Conservation (phyloP, 2,797 vertebrate species). For the Enteromius fasciolatus region DNA sequence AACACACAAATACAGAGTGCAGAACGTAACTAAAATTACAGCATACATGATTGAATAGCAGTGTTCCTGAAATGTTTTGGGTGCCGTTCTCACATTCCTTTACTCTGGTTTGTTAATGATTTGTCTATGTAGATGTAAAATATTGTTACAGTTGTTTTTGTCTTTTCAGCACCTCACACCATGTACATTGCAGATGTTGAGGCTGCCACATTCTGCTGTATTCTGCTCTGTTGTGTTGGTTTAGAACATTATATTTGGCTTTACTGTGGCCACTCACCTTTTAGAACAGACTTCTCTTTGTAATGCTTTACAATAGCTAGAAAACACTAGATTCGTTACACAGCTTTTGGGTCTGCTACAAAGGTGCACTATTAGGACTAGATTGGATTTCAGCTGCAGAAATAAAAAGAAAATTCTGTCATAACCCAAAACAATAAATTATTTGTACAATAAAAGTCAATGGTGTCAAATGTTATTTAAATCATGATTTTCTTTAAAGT, state of each 20-base stretch:
- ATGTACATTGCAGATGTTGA: not conserved
- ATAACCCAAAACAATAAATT: too few relatives aligned
- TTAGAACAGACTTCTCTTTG: not conserved
- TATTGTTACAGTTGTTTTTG: not conserved
- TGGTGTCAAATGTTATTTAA: not conserved
- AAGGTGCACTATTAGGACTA: not conserved
- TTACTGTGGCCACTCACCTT: not conserved
- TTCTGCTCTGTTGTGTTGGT: not conserved
- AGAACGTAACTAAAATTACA: constrained; percentile 7
- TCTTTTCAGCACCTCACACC: not conserved
- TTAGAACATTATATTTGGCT: too few relatives aligned
- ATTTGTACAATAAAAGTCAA: not conserved
- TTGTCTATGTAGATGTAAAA: not conserved
- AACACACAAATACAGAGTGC: constrained; percentile 22
- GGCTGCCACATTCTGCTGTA: not conserved
- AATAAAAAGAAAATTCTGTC: not conserved
- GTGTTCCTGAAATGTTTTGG: not conserved
- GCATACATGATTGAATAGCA: not conserved
- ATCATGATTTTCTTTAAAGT: not conserved
- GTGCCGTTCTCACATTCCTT: not conserved
- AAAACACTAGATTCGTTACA: constrained; percentile 5
- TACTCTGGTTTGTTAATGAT: not conserved
- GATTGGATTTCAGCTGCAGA: not conserved
- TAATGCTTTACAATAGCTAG: constrained; percentile 1
- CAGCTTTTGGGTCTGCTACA: constrained; percentile 14